These are phyloP conservation scores for Tiliqua scincoides DNA, from an alignment of 2,113 vertebrate genomes.

Conservation along the genomic window DNA sequence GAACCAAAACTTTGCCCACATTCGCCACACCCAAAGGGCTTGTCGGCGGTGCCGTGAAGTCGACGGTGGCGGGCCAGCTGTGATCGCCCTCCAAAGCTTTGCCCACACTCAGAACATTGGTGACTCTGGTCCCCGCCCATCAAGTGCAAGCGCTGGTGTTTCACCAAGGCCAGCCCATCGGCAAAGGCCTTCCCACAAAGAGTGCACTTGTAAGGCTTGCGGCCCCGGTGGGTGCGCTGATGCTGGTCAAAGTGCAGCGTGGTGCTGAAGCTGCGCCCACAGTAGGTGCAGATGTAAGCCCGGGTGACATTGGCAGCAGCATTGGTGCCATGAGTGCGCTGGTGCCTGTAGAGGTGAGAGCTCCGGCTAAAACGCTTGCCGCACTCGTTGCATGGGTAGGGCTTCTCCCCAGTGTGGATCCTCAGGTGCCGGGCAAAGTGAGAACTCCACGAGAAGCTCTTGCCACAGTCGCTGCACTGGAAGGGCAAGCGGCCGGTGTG, in stretches of 20 bases:
- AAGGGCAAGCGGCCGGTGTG: conserved; percentile 50
- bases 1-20: conserved; percentile 67
- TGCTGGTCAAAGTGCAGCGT: conserved; percentile 51
- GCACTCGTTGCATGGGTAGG: conserved; percentile 61
- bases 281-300: conserved; percentile 71
- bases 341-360: conserved; percentile 65
- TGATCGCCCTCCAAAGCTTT: conserved; percentile 69
- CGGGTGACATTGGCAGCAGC: conserved; percentile 58
- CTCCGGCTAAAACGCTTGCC: conserved; percentile 57
- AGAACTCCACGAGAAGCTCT: conserved; percentile 59
- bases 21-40: conserved; percentile 40
- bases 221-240: conserved; percentile 64
- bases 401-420: conserved; percentile 70
- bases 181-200: conserved; percentile 46
- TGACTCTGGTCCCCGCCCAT: conserved; percentile 2
- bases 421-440: conserved; percentile 56
- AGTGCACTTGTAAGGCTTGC: conserved; percentile 53
- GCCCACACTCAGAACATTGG: conserved; percentile 71
- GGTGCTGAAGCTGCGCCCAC: conserved; percentile 51
- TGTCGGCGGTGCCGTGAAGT: conserved; percentile 16
- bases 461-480: conserved; percentile 49
- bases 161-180: conserved; percentile 1
- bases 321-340: conserved; percentile 54
- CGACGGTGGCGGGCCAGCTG: conserved; percentile 70
- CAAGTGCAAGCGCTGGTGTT: conserved; percentile 48